phyloP scores from a whole-genome alignment of 2,888 invertebrate species.

The Tachina fera region DNA sequence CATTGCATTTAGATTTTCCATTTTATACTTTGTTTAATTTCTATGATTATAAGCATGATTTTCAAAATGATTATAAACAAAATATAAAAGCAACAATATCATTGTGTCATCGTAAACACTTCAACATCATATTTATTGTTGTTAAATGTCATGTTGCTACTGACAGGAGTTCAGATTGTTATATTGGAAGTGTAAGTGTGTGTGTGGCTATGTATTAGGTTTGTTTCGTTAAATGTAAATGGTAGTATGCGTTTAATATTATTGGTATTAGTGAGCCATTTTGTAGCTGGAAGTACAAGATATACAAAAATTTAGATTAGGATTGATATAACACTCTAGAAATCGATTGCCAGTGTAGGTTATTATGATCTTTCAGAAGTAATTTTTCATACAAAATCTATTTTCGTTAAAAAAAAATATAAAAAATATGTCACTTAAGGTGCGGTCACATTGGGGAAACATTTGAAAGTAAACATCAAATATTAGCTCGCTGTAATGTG shows the following conservation, averaged over 20 bases:
- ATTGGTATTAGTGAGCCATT: background rate
- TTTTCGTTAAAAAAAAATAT: too few species aligned
- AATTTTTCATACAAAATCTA: too few species aligned
- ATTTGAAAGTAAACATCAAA: too few species aligned
- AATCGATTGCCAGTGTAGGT: too few species aligned
- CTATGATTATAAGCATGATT: conserved; percentile 14
- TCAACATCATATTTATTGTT: conserved; percentile 12
- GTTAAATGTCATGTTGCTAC: conserved; percentile 19
- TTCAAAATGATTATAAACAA: conserved; percentile 26
- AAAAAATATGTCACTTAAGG: too few species aligned
- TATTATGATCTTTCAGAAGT: too few species aligned
- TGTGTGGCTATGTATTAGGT: background rate
- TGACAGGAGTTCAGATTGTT: conserved; percentile 3
- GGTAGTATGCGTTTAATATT: background rate
- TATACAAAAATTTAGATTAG: too few species aligned
- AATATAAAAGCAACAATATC: conserved; percentile 3
- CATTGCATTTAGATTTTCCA: conserved; percentile 8
- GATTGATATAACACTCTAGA: too few species aligned
- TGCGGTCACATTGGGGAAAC: too few species aligned
- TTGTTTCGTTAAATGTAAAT: background rate
- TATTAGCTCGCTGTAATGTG: too few species aligned
- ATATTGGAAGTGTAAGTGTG: background rate
- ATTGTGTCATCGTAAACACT: conserved; percentile 14
- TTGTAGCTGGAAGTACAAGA: too few species aligned
- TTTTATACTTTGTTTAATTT: conserved; percentile 32